Evolutionary conservation across 2,888 invertebrate species (phyloP), one percentile per base, ranked within the genome.

Genomic region (Ennomos quercinarius): DNA sequence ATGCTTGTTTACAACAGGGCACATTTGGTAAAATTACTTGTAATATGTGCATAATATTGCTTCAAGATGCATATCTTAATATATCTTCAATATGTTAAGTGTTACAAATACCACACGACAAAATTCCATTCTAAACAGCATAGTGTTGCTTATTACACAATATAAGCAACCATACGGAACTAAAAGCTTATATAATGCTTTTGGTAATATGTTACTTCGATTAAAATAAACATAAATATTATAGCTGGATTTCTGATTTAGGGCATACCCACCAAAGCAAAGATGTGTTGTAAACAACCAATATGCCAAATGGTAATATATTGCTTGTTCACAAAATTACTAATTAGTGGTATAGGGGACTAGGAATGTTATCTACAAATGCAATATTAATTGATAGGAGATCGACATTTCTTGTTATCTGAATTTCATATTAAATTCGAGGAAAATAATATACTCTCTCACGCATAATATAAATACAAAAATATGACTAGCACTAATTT

Each of bases 351-450:
- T 27, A 70, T 59, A 61, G 62, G 67, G 64, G 73, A 77, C 78
- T 80, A 82, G 85, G 85, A 85, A 85, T 86, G 82, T 81, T 71
- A 77, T 74, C 73, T 75, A 76, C 73, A 81, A 81, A 83, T 80
- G 80, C 81, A 68, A 56, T 52, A 43, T 27, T 27, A 44, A 49
- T 53, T 52, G 35, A 43, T 53, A 53, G 11, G 17, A 43, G 27
- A 41, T 40, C 34, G 17, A 37, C 17, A 42, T 9, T 42, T 43
- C 35, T 47, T 50, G 27, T 36, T 44, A 42, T 52, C 47, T 17
- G 58, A 6, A 43, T 36, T 11, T 44, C 3, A 44, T 40, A 52
- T 55, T 63, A 48, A 54, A 42, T 57, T 64, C 64, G 61, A 69
- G 52, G 50, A 63, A 68, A 63, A 69, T 38, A 64, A 72, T 27